These are phyloP conservation scores for Fratercula arctica DNA, from an alignment of 2,797 vertebrate species.

Conservation along the genomic window DNA sequence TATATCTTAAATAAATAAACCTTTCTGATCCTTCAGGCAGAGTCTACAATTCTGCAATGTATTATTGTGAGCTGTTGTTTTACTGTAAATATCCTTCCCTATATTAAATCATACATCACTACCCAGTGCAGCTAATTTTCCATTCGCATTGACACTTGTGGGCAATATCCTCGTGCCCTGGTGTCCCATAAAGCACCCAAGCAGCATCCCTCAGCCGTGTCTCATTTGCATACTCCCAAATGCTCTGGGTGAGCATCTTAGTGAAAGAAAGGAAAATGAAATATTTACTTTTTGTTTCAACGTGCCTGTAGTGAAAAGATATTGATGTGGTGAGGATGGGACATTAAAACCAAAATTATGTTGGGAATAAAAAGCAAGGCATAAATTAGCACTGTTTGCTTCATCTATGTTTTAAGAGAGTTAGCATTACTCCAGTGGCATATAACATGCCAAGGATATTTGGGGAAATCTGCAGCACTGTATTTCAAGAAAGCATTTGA, in stretches of 20 bases:
- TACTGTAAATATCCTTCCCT: conserved; percentile 41
- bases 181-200: conserved; percentile 52
- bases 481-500: conserved; percentile 53
- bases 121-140: conserved; percentile 37
- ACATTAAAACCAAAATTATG: conserved; percentile 74
- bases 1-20: conserved; percentile 43
- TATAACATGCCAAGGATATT: conserved; percentile 23
- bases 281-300: conserved; percentile 60
- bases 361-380: conserved; percentile 59
- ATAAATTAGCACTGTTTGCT: conserved; percentile 69
- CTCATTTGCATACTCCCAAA: conserved; percentile 11
- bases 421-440: neutral
- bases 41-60: neutral
- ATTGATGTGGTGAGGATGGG: conserved; percentile 50
- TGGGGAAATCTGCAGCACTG: conserved; percentile 24
- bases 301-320: conserved; percentile 46
- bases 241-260: neutral
- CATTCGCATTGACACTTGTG: conserved; percentile 11
- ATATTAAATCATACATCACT: conserved; percentile 58
- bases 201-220: neutral
- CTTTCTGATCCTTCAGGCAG: conserved; percentile 44
- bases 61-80: conserved; percentile 34
- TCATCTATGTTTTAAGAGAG: conserved; percentile 47
- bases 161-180: neutral
- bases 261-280: conserved; percentile 42